Evolutionary conservation across 1,140 invertebrate genomes (phyloP), one percentile per base, ranked within the genome.

Genomic region (Hylyphantes graminicola): DNA sequence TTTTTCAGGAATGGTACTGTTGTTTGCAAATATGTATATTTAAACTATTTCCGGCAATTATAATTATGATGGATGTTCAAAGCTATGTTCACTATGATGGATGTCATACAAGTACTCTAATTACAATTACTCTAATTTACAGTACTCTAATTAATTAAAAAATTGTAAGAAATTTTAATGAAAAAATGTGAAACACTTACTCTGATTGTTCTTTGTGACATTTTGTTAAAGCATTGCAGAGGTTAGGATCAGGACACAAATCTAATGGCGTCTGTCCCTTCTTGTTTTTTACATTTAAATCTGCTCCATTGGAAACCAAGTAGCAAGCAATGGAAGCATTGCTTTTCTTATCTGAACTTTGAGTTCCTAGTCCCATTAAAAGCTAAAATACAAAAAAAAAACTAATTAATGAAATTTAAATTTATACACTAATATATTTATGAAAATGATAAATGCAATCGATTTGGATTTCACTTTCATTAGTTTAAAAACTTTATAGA

Each of bases 301-400:
- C 96, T 21, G 97, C 97, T 0, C 97, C 97, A 89, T 98, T 96
- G 1, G 95, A 96, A 6, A 97, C 97, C 15, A 99, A 91, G 89
- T 97, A 98, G 89, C 96, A 98, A 2, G 97, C 97, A 89, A 99
- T 98, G 77, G 96, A 96, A 7, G 96, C 96, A 70, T 96, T 97
- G 53, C 96, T 97, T 90, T 98, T 98, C 90, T 98, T 98, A 90
- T 98, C 97, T 67, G 96, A 94, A 12, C 95, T 94, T 89, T 96
- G 94, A 48, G 94, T 94, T 10, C 96, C 94, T 0, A 96, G 90
- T 7, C 95, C 94, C 93, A 98, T 96, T 68, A 97, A 90, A 7
- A 98, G 91, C 90, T 93, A 88, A 11, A 80, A 80, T 8, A 59
- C n/a, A n/a, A n/a, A n/a, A 1, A 70, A 57, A 67, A 13, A n/a